Percentiles rank a stretch among this genome's conserved stretches.
phyloP scores from a whole-genome alignment of 2,113 vertebrate genomes.

The Lagopus leucura region DNA sequence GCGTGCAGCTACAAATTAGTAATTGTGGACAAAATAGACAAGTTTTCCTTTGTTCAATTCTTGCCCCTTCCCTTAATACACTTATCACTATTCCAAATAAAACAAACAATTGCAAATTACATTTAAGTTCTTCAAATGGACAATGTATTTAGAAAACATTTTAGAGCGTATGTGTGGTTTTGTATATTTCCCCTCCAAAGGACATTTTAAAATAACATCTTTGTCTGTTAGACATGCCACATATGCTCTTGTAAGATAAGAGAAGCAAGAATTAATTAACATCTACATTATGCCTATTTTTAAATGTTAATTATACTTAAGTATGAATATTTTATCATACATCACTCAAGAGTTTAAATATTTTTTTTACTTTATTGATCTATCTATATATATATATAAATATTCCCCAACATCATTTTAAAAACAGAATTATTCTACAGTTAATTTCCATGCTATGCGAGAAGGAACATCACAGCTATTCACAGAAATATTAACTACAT shows the following conservation, averaged over 20 bases:
- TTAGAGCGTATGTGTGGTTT: neutral
- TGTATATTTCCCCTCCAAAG: neutral
- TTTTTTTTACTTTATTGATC: constrained; percentile 9
- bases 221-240: neutral
- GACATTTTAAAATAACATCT: neutral
- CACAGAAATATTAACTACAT: neutral
- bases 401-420: accelerated
- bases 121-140: neutral
- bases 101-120: neutral
- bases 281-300: constrained; percentile 27
- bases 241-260: constrained; percentile 2
- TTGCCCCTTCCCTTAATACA: neutral
- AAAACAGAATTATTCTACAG: neutral
- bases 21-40: neutral
- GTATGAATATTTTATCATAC: constrained; percentile 24
- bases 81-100: neutral
- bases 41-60: neutral
- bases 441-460: neutral
- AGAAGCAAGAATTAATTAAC: constrained; percentile 45
- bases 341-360: neutral
- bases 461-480: neutral
- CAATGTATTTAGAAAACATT: neutral
- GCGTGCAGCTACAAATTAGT: neutral
- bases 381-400: neutral
- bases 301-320: constrained; percentile 33